A percentile compares a stretch with the other conserved stretches of the same genome.
These are phyloP conservation scores for Gymnocypris eckloni DNA, from an alignment of 2,797 vertebrate species.

Conservation along the genomic window DNA sequence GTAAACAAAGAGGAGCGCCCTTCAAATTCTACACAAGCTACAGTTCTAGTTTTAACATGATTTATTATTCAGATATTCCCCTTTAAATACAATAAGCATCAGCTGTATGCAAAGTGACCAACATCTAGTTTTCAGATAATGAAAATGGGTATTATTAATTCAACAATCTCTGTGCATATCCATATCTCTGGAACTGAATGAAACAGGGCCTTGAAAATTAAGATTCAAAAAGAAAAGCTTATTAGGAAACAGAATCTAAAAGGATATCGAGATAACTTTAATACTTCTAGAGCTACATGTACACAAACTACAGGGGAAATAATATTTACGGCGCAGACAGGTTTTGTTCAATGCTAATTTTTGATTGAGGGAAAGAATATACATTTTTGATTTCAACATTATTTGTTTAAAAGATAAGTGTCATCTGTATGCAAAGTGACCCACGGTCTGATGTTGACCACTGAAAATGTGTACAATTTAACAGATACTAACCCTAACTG, in stretches of 20 bases:
- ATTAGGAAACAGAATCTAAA: not conserved
- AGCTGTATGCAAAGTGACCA: not conserved
- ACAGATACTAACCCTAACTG: not conserved
- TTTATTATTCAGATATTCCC: not conserved
- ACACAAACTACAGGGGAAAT: not conserved
- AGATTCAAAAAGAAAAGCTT: not conserved
- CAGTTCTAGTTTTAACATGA: too few species aligned
- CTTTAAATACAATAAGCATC: not conserved
- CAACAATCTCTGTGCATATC: not conserved
- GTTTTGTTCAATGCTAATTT: not conserved
- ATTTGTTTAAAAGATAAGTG: not conserved
- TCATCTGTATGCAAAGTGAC: not conserved
- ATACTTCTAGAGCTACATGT: not conserved
- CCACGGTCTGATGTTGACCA: not conserved
- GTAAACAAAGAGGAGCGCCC: not conserved
- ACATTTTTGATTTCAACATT: not conserved
- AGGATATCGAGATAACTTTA: too few species aligned
- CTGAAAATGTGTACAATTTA: not conserved
- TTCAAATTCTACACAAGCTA: not conserved
- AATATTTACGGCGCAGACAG: not conserved
- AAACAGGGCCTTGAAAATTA: not conserved
- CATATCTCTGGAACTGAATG: not conserved
- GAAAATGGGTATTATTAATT: not conserved
- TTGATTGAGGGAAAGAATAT: not conserved
- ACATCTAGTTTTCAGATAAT: not conserved